These are phyloP conservation scores for Parnassius orleans DNA, from an alignment of 2,888 invertebrate species.

Conservation along the genomic window DNA sequence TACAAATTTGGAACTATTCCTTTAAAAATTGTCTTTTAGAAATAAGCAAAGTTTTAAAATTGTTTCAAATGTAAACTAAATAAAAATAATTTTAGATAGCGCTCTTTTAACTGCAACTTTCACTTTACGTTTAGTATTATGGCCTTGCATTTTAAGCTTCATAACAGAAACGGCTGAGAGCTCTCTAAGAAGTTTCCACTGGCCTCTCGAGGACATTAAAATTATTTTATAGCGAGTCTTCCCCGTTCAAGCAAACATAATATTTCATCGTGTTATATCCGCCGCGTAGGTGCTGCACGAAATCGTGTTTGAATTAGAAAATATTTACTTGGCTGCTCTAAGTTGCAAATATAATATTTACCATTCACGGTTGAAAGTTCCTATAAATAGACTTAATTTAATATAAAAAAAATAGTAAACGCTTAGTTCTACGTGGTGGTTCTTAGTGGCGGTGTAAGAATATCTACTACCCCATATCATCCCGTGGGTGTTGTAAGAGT, in stretches of 20 bases:
- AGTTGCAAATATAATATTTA: conserved; percentile 20
- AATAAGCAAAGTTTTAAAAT: too few relatives aligned
- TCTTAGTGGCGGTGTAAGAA: too few relatives aligned
- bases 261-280: conserved; percentile 21
- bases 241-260: conserved; percentile 14
- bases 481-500: too few relatives aligned
- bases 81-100: not conserved
- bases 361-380: not conserved
- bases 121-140: conserved; percentile 14
- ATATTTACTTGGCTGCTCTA: conserved; percentile 11
- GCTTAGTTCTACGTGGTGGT: too few relatives aligned
- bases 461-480: too few relatives aligned
- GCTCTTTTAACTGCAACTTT: conserved; percentile 14
- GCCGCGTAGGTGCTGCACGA: conserved; percentile 18
- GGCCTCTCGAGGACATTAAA: conserved; percentile 25
- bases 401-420: too few relatives aligned
- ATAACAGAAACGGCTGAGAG: conserved; percentile 20
- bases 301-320: conserved; percentile 19
- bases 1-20: too few relatives aligned
- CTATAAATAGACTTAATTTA: too few relatives aligned
- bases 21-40: too few relatives aligned
- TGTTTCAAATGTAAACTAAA: too few relatives aligned
- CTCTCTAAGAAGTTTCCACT: conserved; percentile 20
- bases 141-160: conserved; percentile 12
- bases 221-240: conserved; percentile 23